A percentile compares a stretch with the other conserved stretches of the same genome.
Evolutionary conservation across 2,797 vertebrate species (phyloP).

Genomic region (Channa striata): DNA sequence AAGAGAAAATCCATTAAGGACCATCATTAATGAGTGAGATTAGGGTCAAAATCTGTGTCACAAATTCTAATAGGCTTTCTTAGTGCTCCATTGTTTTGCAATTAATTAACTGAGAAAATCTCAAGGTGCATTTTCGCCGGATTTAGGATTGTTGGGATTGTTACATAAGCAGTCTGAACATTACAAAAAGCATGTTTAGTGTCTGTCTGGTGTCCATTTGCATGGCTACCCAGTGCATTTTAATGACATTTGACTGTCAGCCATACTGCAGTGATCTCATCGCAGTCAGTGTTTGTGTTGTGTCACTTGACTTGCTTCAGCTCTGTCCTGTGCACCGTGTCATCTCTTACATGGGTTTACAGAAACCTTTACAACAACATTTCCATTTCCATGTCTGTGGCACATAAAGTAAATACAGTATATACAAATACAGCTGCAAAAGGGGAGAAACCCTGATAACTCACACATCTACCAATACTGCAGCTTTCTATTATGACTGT

Average conservation of each 20-base stretch:
- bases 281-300: constrained; percentile 15
- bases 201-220: constrained; percentile 69
- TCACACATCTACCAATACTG: too few species aligned
- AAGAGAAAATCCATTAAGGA: constrained; percentile 17
- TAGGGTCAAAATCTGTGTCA: constrained; percentile 39
- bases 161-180: constrained; percentile 28
- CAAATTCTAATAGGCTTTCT: constrained; percentile 29
- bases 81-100: constrained; percentile 21
- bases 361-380: too few species aligned
- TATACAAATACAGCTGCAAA: too few species aligned
- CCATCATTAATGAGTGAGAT: constrained; percentile 21
- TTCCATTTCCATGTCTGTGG: too few species aligned
- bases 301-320: constrained; percentile 2
- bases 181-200: constrained; percentile 18
- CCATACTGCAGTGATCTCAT: constrained; percentile 34
- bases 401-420: too few species aligned
- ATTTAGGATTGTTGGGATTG: neutral
- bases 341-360: too few species aligned
- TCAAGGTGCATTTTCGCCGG: constrained; percentile 2
- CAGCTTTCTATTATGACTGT: too few species aligned
- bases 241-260: constrained; percentile 77
- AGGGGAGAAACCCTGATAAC: too few species aligned
- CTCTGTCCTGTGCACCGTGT: neutral
- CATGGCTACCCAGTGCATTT: constrained; percentile 75
- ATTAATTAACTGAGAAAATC: constrained; percentile 33